Base-by-base conservation (phyloP, 2,797 vertebrate species). In the Clamator glandarius region DNA sequence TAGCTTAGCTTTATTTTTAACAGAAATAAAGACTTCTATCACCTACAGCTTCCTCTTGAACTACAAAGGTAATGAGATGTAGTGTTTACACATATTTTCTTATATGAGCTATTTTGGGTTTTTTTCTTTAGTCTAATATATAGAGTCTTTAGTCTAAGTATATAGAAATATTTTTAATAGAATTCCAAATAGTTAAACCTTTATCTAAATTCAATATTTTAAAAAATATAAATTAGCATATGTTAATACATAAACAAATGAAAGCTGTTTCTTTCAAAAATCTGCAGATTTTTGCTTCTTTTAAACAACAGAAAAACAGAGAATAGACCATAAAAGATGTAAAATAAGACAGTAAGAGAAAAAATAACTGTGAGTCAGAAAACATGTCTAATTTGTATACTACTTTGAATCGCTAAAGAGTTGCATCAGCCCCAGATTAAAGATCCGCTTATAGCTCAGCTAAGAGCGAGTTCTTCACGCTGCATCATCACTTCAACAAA, bases 61-160 rank as follows among this genome's bases (percentile, higher is more conserved):
- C 39, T 59, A 48, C 39, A 80, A 42, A 39, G 16, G 15, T 20
- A 77, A 41, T 36, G 5, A 55, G 15, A 89, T 5, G 16, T n/a
- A 28, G 0, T 42, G 15, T 24, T 69, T 42, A 58, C 5, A 80
- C 31, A 0, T 17, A 0, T 17, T 84, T 88, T 73, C 63, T 75
- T 54, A 26, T 8, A 54, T 19, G 16, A 15, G 25, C 15, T 68
- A n/a, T 42, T 92, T 70, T 67, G 31, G 16, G 89, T 67, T 39
- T 42, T 87, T 50, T 50, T 78, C 57, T 46, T 82, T 50, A 50
- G 5, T 35, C 29, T 59, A 48, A 61, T 63, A 57, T 3, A 9
- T n/a, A n/a, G n/a, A n/a, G n/a, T n/a, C n/a, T n/a, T n/a, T n/a
- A n/a, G n/a, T n/a, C n/a, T n/a, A 44, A 83, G 29, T 11, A 25